Base-by-base conservation (phyloP, 2,888 invertebrate genomes). In the Corythucha ciliata region DNA sequence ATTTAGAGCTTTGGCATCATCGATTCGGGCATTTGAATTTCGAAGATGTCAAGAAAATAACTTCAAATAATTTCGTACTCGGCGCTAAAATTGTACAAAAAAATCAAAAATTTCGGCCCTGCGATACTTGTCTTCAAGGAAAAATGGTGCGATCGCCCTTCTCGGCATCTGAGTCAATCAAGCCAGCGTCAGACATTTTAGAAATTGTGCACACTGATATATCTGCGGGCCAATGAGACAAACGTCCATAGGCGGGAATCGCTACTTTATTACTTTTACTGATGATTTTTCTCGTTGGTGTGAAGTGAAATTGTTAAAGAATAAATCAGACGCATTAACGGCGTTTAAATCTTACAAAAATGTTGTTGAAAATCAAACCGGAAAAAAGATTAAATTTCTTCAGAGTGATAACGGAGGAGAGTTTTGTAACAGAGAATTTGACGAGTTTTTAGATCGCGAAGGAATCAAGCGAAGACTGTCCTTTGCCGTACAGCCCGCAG, bases 401-500 rank as follows among this genome's bases (percentile, higher is more conserved):
- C 61, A 59, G 44, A 53, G 58, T 4, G 61, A 62, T 29, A 61
- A 61, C 36, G 61, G 61, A 1, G 52, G 34, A 3, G 60, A 63
- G 26, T 61, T 59, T 26, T 1, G n/a, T n/a, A n/a, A n/a, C n/a
- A n/a, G n/a, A n/a, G n/a, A n/a, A n/a, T n/a, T n/a, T n/a, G n/a
- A n/a, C n/a, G n/a, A n/a, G n/a, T n/a, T n/a, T n/a, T n/a, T n/a
- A n/a, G n/a, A n/a, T n/a, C n/a, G n/a, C n/a, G n/a, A n/a, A n/a
- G 62, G 47, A 5, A 67, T 66, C 12, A 32, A 34, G 5, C 62
- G 54, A 47, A 59, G 63, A 47, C 54, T 33, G 3, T 60, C 60
- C 1, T 56, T 59, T 2, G 60, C 66, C 0, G 62, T n/a, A 63
- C 34, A n/a, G n/a, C n/a, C n/a, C n/a, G n/a, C n/a, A n/a, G n/a